phyloP scores from a whole-genome alignment of 1,140 invertebrate genomes.

The Drosophila setifemur region DNA sequence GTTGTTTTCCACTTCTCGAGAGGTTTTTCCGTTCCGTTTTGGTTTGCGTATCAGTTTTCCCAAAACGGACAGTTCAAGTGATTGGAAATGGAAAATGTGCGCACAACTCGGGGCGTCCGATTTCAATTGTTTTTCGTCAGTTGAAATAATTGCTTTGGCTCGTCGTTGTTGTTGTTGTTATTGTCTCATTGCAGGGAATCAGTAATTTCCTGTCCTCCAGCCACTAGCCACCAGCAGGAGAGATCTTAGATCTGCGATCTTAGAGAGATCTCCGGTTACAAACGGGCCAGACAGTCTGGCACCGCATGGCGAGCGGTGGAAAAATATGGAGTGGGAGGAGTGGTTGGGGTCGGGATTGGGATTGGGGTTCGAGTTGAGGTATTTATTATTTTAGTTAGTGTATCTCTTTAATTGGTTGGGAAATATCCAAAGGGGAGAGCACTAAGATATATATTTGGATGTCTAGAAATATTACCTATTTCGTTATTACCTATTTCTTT shows the following conservation, averaged over 20 bases:
- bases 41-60: slow-evolving; percentile 58
- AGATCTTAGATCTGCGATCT: not conserved
- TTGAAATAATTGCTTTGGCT: slow-evolving; percentile 48
- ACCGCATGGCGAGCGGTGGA: slow-evolving; percentile 32
- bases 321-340: not conserved
- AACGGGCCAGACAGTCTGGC: slow-evolving; percentile 69
- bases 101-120: slow-evolving; percentile 39
- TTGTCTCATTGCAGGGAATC: slow-evolving; percentile 41
- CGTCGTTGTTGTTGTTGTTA: slow-evolving; percentile 37
- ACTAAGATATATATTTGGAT: too few relatives aligned
- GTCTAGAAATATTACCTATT: too few relatives aligned
- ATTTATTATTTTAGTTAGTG: not conserved
- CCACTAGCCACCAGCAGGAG: not conserved
- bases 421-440: too few relatives aligned
- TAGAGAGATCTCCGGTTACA: slow-evolving; percentile 42
- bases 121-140: slow-evolving; percentile 40
- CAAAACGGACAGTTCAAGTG: slow-evolving; percentile 20
- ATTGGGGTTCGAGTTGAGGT: not conserved
- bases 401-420: too few relatives aligned
- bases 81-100: slow-evolving; percentile 45
- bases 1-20: slow-evolving; percentile 25
- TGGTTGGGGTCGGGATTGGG: not conserved
- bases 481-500: too few relatives aligned
- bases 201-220: slow-evolving; percentile 66
- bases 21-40: slow-evolving; percentile 80